Conservation (phyloP, 1,140 invertebrate species). For the Drosophila asahinai region DNA sequence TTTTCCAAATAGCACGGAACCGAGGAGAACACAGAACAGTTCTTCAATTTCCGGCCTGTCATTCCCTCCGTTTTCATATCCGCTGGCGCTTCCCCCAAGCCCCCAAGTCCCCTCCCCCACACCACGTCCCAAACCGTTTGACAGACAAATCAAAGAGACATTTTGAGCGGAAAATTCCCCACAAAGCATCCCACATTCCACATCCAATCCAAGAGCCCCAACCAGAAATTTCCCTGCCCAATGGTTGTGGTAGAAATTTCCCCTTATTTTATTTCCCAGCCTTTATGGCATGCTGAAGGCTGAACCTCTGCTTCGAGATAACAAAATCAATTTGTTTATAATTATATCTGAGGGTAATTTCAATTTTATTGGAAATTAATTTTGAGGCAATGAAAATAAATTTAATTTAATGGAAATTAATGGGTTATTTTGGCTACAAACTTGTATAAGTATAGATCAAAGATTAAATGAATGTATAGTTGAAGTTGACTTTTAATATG, state of each 20-base stretch:
- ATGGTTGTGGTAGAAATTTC: constrained; percentile 2
- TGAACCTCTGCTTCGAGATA: neutral
- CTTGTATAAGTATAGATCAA: too few species aligned
- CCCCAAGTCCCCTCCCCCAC: neutral
- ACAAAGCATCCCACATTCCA: constrained; percentile 36
- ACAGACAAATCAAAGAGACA: constrained; percentile 56
- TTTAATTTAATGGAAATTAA: neutral
- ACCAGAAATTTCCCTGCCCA: constrained; percentile 18
- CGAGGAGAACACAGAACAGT: constrained; percentile 10
- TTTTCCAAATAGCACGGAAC: constrained; percentile 25
- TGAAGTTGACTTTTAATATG: neutral
- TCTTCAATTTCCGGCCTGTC: constrained; percentile 52
- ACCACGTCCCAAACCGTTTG: constrained; percentile 17
- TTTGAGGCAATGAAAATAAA: neutral
- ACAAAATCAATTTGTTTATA: constrained; percentile 8
- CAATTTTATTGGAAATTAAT: too few species aligned
- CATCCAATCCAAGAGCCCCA: constrained; percentile 34
- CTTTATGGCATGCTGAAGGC: neutral
- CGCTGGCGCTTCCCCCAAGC: neutral
- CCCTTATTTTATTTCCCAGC: constrained; percentile 16
- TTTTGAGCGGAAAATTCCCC: constrained; percentile 47
- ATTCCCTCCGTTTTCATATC: constrained; percentile 45
- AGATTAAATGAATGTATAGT: neutral
- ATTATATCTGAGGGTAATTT: neutral
- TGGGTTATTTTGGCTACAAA: too few species aligned